Percentiles rank a stretch among this genome's conserved stretches.
phyloP scores from a whole-genome alignment of 2,113 vertebrate species.

The Theristicus caerulescens region DNA sequence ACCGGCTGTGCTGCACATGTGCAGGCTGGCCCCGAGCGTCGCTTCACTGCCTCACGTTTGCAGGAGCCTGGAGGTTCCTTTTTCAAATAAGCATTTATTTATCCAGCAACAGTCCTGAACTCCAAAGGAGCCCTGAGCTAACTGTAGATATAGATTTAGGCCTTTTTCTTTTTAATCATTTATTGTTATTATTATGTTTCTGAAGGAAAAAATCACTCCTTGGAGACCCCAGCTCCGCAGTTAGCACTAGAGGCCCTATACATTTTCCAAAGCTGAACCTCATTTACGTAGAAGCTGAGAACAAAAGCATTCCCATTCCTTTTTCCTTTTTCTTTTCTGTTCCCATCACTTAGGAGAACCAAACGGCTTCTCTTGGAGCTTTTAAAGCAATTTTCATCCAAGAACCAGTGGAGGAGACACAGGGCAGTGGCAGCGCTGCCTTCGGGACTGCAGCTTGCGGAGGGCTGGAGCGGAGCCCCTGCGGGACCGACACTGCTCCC shows the following conservation, averaged over 20 bases:
- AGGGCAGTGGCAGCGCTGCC: accelerated
- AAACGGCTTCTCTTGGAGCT: neutral
- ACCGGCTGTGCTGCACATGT: accelerated
- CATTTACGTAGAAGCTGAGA: neutral
- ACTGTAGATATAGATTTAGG: neutral
- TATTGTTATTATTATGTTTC: neutral
- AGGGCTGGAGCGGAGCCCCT: neutral
- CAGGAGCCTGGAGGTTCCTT: neutral
- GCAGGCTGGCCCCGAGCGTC: accelerated
- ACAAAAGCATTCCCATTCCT: neutral
- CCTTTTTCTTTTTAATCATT: conserved; percentile 3
- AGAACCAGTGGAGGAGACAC: accelerated
- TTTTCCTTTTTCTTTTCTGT: neutral
- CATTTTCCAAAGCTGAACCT: neutral
- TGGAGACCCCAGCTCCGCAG: neutral
- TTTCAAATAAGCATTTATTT: neutral
- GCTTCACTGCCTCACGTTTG: neutral
- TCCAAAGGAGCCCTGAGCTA: neutral
- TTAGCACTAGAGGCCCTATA: neutral
- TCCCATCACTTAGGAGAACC: neutral
- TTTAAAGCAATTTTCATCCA: neutral
- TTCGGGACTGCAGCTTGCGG: neutral
- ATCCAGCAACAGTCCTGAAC: neutral
- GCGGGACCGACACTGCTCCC: accelerated
- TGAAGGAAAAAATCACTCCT: conserved; percentile 7